These are phyloP conservation scores for Amblyraja radiata DNA, from an alignment of 2,797 vertebrate genomes.

Conservation along the genomic window DNA sequence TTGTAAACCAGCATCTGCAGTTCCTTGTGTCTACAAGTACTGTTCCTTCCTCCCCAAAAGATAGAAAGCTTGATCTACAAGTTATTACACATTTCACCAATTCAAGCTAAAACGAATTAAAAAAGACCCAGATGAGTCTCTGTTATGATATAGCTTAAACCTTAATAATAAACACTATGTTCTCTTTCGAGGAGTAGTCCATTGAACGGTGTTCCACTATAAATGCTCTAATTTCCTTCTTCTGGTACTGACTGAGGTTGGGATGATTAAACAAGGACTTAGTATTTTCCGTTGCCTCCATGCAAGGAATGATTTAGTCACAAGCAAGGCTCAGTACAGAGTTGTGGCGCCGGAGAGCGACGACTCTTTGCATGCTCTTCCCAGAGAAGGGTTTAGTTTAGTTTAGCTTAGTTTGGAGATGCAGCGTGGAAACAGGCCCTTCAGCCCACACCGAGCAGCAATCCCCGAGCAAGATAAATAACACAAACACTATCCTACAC, in stretches of 20 bases:
- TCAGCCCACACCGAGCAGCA: too few relatives aligned
- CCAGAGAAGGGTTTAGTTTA: too few relatives aligned
- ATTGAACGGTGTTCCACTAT: not conserved
- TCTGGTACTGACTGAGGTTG: not conserved
- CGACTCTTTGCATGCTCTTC: too few relatives aligned
- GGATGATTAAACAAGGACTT: not conserved
- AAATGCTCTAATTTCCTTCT: not conserved
- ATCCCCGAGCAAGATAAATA: too few relatives aligned
- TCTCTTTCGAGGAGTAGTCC: not conserved
- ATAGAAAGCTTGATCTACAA: not conserved
- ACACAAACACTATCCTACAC: too few relatives aligned
- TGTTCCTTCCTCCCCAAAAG: not conserved
- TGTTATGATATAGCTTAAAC: not conserved
- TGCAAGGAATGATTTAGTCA: not conserved
- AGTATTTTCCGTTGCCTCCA: not conserved
- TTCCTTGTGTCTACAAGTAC: not conserved
- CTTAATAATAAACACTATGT: too few relatives aligned
- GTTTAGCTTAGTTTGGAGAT: too few relatives aligned
- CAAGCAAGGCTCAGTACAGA: too few relatives aligned
- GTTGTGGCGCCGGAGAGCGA: not conserved
- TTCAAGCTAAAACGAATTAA: not conserved
- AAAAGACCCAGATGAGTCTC: not conserved
- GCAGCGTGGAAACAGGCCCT: too few relatives aligned
- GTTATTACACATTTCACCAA: not conserved
- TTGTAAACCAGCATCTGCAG: too few relatives aligned